Percentiles rank a stretch among this genome's conserved stretches.
phyloP scores from a whole-genome alignment of 2,797 vertebrate genomes.

The Euthynnus affinis region DNA sequence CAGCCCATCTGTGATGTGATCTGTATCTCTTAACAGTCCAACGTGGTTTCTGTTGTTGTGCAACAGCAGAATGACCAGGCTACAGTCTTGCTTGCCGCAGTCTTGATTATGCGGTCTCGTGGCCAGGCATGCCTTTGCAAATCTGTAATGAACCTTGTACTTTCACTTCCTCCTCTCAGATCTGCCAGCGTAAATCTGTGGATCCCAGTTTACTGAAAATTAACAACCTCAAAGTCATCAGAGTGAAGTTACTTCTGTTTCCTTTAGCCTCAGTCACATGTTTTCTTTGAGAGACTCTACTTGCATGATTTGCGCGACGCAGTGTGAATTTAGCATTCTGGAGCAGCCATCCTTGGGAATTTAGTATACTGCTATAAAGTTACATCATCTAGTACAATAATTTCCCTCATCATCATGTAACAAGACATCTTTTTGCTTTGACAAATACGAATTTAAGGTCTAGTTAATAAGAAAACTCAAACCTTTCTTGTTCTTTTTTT shows the following conservation, averaged over 20 bases:
- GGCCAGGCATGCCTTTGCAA: background rate
- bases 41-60: constrained; percentile 35
- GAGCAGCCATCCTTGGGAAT: background rate
- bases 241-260: background rate
- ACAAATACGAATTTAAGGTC: background rate
- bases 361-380: background rate
- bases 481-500: background rate
- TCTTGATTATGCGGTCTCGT: background rate
- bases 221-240: background rate
- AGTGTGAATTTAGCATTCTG: background rate
- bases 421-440: background rate
- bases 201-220: constrained; percentile 21
- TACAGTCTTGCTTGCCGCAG: no score
- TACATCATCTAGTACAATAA: background rate
- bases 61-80: constrained; percentile 37
- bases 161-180: constrained; percentile 65
- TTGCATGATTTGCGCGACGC: background rate
- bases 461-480: background rate
- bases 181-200: background rate
- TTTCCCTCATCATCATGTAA: background rate
- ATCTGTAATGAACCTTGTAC: constrained; percentile 57
- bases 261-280: background rate
- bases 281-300: no score
- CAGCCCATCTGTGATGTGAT: constrained; percentile 10
- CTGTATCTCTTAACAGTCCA: constrained; percentile 24